These are phyloP conservation scores for Nasua narica DNA, from an alignment of 2,797 vertebrate species.

Conservation along the genomic window DNA sequence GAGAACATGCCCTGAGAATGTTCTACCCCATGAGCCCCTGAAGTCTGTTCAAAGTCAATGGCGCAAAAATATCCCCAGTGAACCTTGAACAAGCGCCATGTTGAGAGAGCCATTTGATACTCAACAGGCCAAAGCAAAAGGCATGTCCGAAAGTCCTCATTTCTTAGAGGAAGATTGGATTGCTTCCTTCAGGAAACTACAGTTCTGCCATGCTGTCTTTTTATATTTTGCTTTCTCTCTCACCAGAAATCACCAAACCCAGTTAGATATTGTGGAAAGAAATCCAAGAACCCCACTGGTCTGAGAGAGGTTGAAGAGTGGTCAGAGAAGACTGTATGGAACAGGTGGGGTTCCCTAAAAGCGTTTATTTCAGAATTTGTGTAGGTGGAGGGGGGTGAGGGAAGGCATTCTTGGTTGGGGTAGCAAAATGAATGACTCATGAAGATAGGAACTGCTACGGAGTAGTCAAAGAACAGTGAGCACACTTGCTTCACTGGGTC, in stretches of 20 bases:
- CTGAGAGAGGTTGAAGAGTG: not conserved
- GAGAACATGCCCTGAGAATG: not conserved
- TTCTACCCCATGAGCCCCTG: not conserved
- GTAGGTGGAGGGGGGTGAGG: not conserved
- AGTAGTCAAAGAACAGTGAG: not conserved
- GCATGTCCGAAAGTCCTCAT: not conserved
- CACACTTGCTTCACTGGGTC: too few relatives aligned
- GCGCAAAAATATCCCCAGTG: conserved; percentile 20
- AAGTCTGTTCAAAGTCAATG: not conserved
- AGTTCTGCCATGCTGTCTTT: not conserved
- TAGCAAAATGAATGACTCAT: not conserved
- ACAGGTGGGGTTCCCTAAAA: not conserved
- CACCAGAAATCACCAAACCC: not conserved
- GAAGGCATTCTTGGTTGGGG: not conserved
- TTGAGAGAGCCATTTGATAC: not conserved
- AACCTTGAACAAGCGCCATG: not conserved
- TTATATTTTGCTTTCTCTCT: not conserved
- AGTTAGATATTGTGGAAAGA: not conserved
- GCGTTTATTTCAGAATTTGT: not conserved
- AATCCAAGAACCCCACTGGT: not conserved
- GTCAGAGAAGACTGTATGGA: not conserved
- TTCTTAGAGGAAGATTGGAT: not conserved
- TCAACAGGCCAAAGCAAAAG: not conserved
- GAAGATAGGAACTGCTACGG: not conserved
- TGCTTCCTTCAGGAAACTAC: not conserved